Evolutionary conservation across 2,888 invertebrate species (phyloP).

Genomic region (Chrysolina americana): DNA sequence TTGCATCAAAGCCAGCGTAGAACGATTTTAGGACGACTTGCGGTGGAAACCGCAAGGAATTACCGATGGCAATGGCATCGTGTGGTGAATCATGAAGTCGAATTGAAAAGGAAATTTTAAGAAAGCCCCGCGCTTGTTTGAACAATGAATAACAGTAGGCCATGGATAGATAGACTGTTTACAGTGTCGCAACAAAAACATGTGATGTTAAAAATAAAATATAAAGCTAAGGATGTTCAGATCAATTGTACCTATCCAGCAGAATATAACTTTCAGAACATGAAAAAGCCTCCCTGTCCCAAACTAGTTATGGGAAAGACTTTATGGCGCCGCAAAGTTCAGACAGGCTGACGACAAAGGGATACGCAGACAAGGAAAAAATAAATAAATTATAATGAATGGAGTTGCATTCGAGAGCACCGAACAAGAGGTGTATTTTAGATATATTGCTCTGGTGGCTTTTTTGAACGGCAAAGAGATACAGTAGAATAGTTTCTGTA

Average conservation of each 20-base stretch:
- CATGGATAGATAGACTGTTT: no score
- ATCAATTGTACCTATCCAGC: no score
- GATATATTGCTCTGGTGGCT: no score
- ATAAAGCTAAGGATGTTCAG: no score
- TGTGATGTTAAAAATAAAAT: no score
- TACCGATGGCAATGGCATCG: background rate
- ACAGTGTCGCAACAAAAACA: no score
- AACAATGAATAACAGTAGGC: no score
- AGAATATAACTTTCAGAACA: background rate
- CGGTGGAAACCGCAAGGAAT: background rate
- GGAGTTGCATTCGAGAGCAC: background rate
- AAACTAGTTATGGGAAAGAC: background rate
- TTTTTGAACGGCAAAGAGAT: no score
- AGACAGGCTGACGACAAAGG: conserved; percentile 14
- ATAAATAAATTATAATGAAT: conserved; percentile 4
- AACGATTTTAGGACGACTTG: background rate
- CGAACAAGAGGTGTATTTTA: no score
- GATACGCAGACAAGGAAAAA: background rate
- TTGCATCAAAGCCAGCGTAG: background rate
- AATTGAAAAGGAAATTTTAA: background rate
- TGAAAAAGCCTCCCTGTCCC: background rate
- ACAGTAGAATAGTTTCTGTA: no score
- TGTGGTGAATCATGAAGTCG: background rate
- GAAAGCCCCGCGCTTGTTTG: background rate
- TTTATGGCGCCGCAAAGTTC: conserved; percentile 5